Evolutionary conservation across 2,797 vertebrate species (phyloP).

Genomic region (Masticophis lateralis): DNA sequence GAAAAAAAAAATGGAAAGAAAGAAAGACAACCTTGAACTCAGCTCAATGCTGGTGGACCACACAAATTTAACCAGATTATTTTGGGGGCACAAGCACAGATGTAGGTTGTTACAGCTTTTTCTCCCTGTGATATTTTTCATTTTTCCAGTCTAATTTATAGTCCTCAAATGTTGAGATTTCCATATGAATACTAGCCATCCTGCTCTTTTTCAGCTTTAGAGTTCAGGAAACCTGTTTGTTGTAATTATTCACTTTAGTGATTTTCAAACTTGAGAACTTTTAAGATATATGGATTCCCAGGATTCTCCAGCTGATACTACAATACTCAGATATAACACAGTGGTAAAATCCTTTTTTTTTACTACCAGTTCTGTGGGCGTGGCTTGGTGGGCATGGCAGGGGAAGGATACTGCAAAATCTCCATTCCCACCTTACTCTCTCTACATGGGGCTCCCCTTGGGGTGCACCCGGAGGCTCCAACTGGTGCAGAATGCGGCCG

Average conservation of each 20-base stretch:
- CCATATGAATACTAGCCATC: neutral
- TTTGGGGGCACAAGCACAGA: neutral
- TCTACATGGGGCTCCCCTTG: too few relatives aligned
- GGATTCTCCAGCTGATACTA: neutral
- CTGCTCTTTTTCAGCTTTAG: neutral
- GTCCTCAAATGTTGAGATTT: neutral
- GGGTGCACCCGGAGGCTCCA: too few relatives aligned
- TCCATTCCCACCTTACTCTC: too few relatives aligned
- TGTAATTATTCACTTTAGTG: neutral
- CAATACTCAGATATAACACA: neutral
- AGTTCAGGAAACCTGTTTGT: neutral
- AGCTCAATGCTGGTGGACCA: neutral
- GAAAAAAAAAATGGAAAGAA: neutral
- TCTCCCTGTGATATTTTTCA: neutral
- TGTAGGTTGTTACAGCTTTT: neutral
- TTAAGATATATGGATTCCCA: neutral
- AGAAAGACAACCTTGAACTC: neutral
- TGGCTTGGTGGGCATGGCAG: too few relatives aligned
- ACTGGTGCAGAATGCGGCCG: too few relatives aligned
- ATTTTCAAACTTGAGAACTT: neutral
- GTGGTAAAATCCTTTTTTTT: too few relatives aligned
- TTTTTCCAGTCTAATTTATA: neutral
- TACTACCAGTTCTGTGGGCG: too few relatives aligned
- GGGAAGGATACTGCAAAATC: too few relatives aligned
- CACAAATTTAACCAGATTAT: neutral